Conservation (phyloP, 2,888 invertebrate genomes). For the Marronus borbonicus region DNA sequence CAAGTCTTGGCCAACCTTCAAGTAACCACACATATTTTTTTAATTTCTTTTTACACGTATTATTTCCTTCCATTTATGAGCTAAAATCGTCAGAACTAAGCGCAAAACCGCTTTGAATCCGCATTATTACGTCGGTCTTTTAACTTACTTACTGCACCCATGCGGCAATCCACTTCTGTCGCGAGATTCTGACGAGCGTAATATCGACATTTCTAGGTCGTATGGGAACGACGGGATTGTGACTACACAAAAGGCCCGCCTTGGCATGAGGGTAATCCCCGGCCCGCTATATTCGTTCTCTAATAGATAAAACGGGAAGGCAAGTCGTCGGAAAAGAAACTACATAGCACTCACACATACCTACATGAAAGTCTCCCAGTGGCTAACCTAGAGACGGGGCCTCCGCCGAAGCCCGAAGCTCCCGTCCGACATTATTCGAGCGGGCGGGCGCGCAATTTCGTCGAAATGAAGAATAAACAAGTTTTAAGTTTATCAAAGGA, state of each 20-base stretch:
- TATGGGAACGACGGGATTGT: conserved; percentile 1
- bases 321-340: conserved; percentile 8
- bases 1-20: too few relatives aligned
- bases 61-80: too few relatives aligned
- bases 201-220: conserved; percentile 21
- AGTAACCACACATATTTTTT: too few relatives aligned
- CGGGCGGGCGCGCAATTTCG: conserved; percentile 55
- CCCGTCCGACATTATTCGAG: too few relatives aligned
- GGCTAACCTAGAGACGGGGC: background rate
- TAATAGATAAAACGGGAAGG: conserved; percentile 1
- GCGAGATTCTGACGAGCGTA: background rate
- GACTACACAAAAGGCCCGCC: conserved; percentile 10
- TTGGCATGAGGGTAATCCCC: conserved; percentile 1
- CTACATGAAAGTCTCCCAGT: background rate
- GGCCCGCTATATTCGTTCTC: background rate
- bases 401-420: too few relatives aligned
- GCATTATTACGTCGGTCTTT: too few relatives aligned
- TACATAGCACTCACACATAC: background rate
- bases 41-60: too few relatives aligned
- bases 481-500: conserved; percentile 66
- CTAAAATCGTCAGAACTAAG: too few relatives aligned
- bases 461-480: conserved; percentile 64
- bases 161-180: background rate
- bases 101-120: too few relatives aligned
- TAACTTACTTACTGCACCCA: background rate